These are phyloP conservation scores for Sarcophaga variegata DNA, from an alignment of 2,888 invertebrate species.

Conservation along the genomic window DNA sequence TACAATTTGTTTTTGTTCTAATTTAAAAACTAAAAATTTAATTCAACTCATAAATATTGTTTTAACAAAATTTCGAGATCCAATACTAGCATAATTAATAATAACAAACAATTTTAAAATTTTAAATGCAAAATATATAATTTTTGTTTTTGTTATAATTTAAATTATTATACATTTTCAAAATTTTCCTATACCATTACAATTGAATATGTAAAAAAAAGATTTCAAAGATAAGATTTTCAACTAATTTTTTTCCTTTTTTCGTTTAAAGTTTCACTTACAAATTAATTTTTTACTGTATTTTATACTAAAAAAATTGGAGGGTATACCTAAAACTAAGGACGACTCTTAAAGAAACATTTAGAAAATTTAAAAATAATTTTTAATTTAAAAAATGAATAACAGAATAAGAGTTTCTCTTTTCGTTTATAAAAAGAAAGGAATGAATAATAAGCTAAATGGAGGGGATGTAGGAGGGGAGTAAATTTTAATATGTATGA, in stretches of 20 bases:
- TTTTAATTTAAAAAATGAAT: conserved; percentile 9
- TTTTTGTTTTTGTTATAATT: not conserved
- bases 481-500: conserved; percentile 36
- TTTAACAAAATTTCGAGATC: not conserved
- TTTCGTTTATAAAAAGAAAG: conserved; percentile 8
- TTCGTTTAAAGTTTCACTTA: conserved; percentile 15
- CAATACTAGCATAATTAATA: not conserved
- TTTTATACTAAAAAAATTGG: conserved; percentile 13
- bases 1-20: not conserved
- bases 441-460: conserved; percentile 43
- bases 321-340: conserved; percentile 14
- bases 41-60: not conserved
- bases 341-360: conserved; percentile 5
- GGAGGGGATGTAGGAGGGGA: conserved; percentile 7
- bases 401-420: not conserved
- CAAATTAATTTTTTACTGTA: not conserved
- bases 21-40: not conserved
- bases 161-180: not conserved
- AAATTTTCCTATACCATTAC: not conserved
- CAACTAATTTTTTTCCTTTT: not conserved
- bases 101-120: not conserved
- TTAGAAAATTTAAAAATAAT: conserved; percentile 18
- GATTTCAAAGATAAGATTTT: not conserved
- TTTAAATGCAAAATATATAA: not conserved
- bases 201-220: conserved; percentile 2